Evolutionary conservation across 64 coral and sea anemone genomes (phyloP).

Genomic region (Acropora tenuis): DNA sequence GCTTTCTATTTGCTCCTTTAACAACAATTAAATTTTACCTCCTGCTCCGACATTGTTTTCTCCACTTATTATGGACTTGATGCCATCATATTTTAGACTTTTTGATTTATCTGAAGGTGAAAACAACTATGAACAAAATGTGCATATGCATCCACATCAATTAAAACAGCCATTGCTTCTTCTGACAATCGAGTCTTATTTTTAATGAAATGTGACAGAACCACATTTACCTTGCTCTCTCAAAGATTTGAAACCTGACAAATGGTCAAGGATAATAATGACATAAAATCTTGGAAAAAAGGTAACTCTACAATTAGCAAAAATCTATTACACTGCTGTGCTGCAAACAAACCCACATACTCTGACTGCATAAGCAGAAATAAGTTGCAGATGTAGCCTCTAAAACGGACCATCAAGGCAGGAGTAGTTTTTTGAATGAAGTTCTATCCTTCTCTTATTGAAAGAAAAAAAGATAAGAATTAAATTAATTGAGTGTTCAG

Average conservation of each 20-base stretch:
- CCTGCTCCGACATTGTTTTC: slow-evolving; percentile 68
- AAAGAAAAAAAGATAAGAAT: too few species aligned
- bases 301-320: not conserved
- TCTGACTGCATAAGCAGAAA: too few species aligned
- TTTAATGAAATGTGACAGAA: too few species aligned
- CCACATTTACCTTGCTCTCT: slow-evolving; percentile 71
- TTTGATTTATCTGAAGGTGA: slow-evolving; percentile 69
- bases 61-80: slow-evolving; percentile 81
- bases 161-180: too few species aligned
- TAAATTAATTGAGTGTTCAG: too few species aligned
- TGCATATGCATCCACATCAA: too few species aligned
- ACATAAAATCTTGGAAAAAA: not conserved
- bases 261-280: slow-evolving; percentile 41
- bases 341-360: too few species aligned
- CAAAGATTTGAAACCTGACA: slow-evolving; percentile 62
- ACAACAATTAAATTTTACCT: slow-evolving; percentile 22
- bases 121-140: not conserved
- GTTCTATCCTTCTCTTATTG: too few species aligned
- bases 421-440: too few species aligned
- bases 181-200: too few species aligned
- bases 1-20: not conserved
- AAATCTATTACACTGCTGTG: not conserved
- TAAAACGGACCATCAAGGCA: too few species aligned
- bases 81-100: slow-evolving; percentile 83
- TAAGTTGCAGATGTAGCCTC: too few species aligned